A percentile compares a stretch with the other conserved stretches of the same genome.
Conservation (phyloP, 2,113 vertebrate genomes). For the Bettongia penicillata region DNA sequence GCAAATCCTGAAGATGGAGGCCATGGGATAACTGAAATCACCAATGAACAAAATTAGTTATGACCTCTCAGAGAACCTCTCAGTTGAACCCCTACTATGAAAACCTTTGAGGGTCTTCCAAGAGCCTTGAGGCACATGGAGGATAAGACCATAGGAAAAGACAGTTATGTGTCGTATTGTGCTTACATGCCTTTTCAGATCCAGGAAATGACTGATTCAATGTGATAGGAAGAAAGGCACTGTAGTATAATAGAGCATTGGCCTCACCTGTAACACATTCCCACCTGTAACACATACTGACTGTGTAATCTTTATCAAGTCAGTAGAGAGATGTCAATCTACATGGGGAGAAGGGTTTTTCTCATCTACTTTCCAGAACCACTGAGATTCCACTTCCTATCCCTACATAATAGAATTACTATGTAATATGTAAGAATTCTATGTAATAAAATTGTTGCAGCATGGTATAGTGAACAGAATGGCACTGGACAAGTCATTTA, state of each 20-base stretch:
- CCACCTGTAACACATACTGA: background rate
- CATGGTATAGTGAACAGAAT: background rate
- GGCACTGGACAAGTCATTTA: background rate
- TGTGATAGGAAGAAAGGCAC: background rate
- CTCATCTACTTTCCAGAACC: background rate
- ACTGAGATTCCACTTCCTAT: background rate
- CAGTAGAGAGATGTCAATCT: background rate
- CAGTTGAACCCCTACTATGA: slow-evolving; percentile 51
- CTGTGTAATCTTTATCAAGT: background rate
- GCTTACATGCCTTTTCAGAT: slow-evolving; percentile 41
- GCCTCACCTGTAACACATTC: background rate
- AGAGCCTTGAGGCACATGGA: background rate
- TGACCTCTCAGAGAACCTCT: slow-evolving; percentile 22
- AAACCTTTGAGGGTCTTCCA: slow-evolving; percentile 50
- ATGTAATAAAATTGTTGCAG: background rate
- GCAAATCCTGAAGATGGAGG: slow-evolving; percentile 56
- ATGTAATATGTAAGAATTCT: no score
- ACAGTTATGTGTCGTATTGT: slow-evolving; percentile 46
- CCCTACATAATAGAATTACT: background rate
- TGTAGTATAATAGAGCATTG: background rate
- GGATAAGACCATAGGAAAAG: slow-evolving; percentile 51
- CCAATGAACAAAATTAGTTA: slow-evolving; percentile 61
- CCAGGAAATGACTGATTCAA: background rate
- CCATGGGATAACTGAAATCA: slow-evolving; percentile 63
- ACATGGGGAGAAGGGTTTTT: background rate